phyloP scores from a whole-genome alignment of 2,113 vertebrate genomes.

The Phyllostomus discolor region DNA sequence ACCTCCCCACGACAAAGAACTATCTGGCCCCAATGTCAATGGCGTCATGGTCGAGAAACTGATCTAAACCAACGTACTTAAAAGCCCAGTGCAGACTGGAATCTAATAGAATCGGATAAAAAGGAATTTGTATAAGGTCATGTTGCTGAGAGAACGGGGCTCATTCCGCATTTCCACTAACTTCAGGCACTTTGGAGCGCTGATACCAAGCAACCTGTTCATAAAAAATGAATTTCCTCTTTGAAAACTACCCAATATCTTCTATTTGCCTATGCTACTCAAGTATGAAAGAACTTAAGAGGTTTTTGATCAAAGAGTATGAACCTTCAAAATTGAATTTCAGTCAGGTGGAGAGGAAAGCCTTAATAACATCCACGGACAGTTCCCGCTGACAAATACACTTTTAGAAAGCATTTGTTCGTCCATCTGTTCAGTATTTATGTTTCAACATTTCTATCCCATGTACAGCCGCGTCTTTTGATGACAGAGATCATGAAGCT shows the following conservation, averaged over 20 bases:
- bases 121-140: not conserved
- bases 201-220: not conserved
- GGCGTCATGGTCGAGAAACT: not conserved
- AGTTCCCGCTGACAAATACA: not conserved
- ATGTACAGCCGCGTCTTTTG: not conserved
- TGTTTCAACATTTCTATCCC: not conserved
- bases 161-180: not conserved
- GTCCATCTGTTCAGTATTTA: conserved; percentile 22
- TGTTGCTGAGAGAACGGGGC: not conserved
- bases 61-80: not conserved
- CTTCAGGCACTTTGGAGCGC: conserved; percentile 3
- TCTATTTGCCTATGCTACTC: conserved; percentile 29
- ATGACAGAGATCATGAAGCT: conserved; percentile 2
- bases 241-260: conserved; percentile 43
- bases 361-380: conserved; percentile 6
- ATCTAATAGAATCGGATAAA: not conserved
- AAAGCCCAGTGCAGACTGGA: not conserved
- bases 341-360: conserved; percentile 42
- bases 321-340: conserved; percentile 60
- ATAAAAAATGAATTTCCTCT: conserved; percentile 58
- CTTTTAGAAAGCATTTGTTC: conserved; percentile 27
- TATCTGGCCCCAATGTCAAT: not conserved
- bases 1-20: not conserved
- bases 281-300: conserved; percentile 42
- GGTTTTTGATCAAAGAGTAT: conserved; percentile 44